phyloP scores from a whole-genome alignment of 2,888 invertebrate genomes.

The Lasioglossum marginatum region DNA sequence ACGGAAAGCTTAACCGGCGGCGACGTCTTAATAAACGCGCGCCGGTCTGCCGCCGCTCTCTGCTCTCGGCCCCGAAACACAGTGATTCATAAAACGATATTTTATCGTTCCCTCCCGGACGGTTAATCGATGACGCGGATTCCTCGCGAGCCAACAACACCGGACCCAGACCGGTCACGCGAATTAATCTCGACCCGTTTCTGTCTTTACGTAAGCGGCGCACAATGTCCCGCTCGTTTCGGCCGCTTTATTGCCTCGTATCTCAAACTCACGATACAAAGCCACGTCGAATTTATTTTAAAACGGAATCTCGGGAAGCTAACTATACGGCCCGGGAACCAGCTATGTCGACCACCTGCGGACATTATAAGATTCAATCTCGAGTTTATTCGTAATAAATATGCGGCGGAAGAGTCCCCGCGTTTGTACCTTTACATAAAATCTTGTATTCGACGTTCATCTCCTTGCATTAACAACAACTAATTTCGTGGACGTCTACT shows the following conservation, averaged over 20 bases:
- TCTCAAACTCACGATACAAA: conserved; percentile 4
- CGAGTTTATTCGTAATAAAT: conserved; percentile 20
- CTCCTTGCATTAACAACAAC: no score
- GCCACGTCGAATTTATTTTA: neutral
- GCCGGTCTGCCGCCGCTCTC: conserved; percentile 3
- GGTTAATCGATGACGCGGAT: conserved; percentile 27
- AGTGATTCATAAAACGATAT: conserved; percentile 39
- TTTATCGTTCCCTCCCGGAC: conserved; percentile 1
- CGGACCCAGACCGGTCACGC: neutral
- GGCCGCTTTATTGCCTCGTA: conserved; percentile 6
- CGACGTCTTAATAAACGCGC: conserved; percentile 41
- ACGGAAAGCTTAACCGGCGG: neutral
- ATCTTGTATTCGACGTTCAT: no score
- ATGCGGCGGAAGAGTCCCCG: no score
- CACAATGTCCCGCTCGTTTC: neutral
- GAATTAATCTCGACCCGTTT: conserved; percentile 1
- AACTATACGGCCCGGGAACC: neutral
- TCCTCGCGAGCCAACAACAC: neutral
- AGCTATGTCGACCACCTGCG: conserved; percentile 17
- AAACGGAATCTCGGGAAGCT: neutral
- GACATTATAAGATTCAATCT: conserved; percentile 33
- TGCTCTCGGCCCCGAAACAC: conserved; percentile 19
- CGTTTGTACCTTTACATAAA: no score
- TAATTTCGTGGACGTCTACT: no score
- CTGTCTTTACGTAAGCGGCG: neutral